A percentile compares a stretch with the other conserved stretches of the same genome.
These are phyloP conservation scores for Acrobasis suavella DNA, from an alignment of 2,888 invertebrate genomes.

Conservation along the genomic window DNA sequence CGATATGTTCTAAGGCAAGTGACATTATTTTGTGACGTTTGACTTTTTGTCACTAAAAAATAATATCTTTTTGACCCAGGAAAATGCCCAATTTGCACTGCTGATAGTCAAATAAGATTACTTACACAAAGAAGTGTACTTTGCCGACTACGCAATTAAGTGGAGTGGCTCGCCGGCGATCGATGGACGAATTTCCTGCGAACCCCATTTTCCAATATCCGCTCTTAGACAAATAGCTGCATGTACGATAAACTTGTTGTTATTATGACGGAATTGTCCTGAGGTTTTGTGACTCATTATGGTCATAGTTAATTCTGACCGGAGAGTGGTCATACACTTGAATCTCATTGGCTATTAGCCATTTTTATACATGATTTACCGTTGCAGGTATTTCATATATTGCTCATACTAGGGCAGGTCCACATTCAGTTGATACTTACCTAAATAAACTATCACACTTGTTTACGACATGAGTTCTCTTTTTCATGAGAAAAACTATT, in stretches of 20 bases:
- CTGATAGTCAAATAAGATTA: conserved; percentile 8
- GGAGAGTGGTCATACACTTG: not conserved
- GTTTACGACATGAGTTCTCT: too few relatives aligned
- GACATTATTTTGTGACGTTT: too few relatives aligned
- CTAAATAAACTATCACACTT: too few relatives aligned
- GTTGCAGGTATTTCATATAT: not conserved
- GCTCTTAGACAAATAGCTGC: conserved; percentile 47
- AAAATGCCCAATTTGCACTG: too few relatives aligned
- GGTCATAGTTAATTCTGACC: conserved; percentile 11
- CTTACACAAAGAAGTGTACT: conserved; percentile 32
- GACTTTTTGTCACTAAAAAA: too few relatives aligned
- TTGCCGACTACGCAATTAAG: conserved; percentile 59
- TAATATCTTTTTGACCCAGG: too few relatives aligned
- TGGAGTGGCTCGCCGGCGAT: conserved; percentile 59
- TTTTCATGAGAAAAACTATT: too few relatives aligned
- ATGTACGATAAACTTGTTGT: conserved; percentile 18
- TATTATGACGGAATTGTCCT: conserved; percentile 1
- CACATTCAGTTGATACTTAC: not conserved
- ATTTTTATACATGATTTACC: not conserved
- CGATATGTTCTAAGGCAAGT: too few relatives aligned
- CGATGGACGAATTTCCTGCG: conserved; percentile 73
- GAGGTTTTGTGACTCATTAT: conserved; percentile 5
- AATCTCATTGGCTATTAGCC: not conserved
- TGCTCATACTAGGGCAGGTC: not conserved
- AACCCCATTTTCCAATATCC: conserved; percentile 79